phyloP scores from a whole-genome alignment of 1,140 invertebrate genomes.

The Cecropterus lyciades region DNA sequence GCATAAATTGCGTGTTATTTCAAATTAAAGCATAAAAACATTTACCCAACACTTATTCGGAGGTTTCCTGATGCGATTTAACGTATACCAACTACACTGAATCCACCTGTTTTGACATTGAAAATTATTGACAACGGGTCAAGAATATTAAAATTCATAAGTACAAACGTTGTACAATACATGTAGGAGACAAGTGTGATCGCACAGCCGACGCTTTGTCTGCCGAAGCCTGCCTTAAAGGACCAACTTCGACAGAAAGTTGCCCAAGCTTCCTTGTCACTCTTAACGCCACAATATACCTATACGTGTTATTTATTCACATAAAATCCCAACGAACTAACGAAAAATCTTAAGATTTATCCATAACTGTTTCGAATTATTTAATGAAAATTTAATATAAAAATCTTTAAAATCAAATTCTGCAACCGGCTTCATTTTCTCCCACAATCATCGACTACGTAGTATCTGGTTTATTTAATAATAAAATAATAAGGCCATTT shows the following conservation, averaged over 20 bases:
- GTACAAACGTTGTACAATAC: conserved; percentile 37
- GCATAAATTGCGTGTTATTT: neutral
- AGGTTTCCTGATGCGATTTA: conserved; percentile 44
- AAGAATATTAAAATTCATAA: conserved; percentile 37
- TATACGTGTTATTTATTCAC: neutral
- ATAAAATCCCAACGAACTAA: too few species aligned
- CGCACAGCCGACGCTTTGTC: conserved; percentile 55
- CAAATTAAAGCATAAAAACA: neutral
- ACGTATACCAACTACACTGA: conserved; percentile 8
- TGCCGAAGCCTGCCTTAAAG: conserved; percentile 35
- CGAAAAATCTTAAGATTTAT: too few species aligned
- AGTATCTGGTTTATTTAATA: conserved; percentile 55
- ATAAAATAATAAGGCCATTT: conserved; percentile 69
- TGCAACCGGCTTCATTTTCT: conserved; percentile 15
- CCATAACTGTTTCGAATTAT: too few species aligned
- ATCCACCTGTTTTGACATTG: conserved; percentile 61
- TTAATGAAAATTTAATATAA: neutral
- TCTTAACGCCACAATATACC: neutral
- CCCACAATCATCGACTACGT: conserved; percentile 43
- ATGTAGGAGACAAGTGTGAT: conserved; percentile 39
- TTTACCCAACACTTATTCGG: conserved; percentile 9
- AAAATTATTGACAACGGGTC: conserved; percentile 45
- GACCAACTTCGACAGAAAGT: conserved; percentile 40
- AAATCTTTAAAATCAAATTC: neutral
- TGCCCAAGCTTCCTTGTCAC: conserved; percentile 33